Percentiles rank a stretch among this genome's conserved stretches.
Evolutionary conservation across 2,888 invertebrate species (phyloP).

Genomic region (Epinotia brunnichana): DNA sequence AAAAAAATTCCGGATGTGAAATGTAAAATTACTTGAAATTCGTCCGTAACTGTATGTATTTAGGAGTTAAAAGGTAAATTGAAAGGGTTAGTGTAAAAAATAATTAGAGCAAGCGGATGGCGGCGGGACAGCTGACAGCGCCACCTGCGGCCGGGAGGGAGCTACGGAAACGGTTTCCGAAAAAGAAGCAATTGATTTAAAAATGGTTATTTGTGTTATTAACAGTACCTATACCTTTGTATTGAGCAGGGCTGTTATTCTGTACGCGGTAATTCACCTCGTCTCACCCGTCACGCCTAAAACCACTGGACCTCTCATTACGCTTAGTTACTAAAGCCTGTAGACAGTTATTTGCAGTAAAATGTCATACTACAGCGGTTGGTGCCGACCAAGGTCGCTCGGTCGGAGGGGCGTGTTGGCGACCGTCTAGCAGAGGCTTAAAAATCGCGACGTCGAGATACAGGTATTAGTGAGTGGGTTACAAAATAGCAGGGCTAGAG

Average conservation of each 20-base stretch:
- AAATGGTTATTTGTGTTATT: background rate
- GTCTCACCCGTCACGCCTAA: too few species aligned
- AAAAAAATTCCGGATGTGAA: constrained; percentile 19
- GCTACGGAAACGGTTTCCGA: constrained; percentile 58
- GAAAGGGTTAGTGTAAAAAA: constrained; percentile 48
- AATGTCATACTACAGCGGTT: too few species aligned
- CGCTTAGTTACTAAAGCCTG: too few species aligned
- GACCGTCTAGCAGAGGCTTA: too few species aligned
- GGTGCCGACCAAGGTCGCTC: too few species aligned
- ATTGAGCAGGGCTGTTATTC: background rate
- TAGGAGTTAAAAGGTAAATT: background rate
- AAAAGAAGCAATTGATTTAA: constrained; percentile 21
- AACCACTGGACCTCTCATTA: too few species aligned
- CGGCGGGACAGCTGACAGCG: constrained; percentile 72
- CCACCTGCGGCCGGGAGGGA: constrained; percentile 70
- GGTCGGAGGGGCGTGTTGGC: too few species aligned
- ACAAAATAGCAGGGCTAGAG: too few species aligned
- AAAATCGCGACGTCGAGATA: too few species aligned
- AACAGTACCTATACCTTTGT: background rate
- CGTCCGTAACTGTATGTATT: constrained; percentile 1
- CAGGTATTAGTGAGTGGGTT: too few species aligned
- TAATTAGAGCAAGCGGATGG: constrained; percentile 58
- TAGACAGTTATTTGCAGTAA: too few species aligned
- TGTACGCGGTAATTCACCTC: background rate
- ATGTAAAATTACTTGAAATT: constrained; percentile 16